A percentile compares a stretch with the other conserved stretches of the same genome.
These are phyloP conservation scores for Typhlichthys subterraneus DNA, from an alignment of 2,797 vertebrate genomes.

Conservation along the genomic window DNA sequence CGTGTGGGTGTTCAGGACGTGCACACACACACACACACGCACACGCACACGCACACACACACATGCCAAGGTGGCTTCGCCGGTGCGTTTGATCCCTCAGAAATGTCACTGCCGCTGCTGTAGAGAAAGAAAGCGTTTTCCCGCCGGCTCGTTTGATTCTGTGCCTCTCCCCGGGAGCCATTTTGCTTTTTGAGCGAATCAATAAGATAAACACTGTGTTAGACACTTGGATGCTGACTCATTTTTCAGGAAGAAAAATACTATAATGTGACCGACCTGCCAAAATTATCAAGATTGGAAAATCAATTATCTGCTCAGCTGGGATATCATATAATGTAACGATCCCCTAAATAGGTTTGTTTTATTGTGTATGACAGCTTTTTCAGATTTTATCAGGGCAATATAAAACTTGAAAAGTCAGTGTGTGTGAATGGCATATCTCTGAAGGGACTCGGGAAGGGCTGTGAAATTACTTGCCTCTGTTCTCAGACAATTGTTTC, in stretches of 20 bases:
- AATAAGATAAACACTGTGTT: constrained; percentile 49
- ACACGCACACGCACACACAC: neutral
- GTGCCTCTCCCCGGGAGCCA: constrained; percentile 16
- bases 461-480: neutral
- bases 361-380: constrained; percentile 2
- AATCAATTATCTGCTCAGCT: constrained; percentile 49
- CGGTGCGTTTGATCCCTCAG: constrained; percentile 20
- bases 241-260: constrained; percentile 36
- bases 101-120: too few species aligned
- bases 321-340: constrained; percentile 42
- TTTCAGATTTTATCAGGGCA: constrained; percentile 1
- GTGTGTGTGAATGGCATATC: neutral
- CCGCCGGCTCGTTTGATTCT: constrained; percentile 20
- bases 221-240: constrained; percentile 31
- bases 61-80: neutral
- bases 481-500: neutral
- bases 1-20: neutral
- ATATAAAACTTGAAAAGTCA: constrained; percentile 2
- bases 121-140: constrained; percentile 1
- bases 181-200: constrained; percentile 54
- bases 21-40: neutral
- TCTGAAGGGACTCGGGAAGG: neutral
- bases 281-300: constrained; percentile 53
- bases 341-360: constrained; percentile 27
- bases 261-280: constrained; percentile 42